These are phyloP conservation scores for Disparrhopalites patrizii DNA, from an alignment of 2,888 invertebrate species.

Conservation along the genomic window DNA sequence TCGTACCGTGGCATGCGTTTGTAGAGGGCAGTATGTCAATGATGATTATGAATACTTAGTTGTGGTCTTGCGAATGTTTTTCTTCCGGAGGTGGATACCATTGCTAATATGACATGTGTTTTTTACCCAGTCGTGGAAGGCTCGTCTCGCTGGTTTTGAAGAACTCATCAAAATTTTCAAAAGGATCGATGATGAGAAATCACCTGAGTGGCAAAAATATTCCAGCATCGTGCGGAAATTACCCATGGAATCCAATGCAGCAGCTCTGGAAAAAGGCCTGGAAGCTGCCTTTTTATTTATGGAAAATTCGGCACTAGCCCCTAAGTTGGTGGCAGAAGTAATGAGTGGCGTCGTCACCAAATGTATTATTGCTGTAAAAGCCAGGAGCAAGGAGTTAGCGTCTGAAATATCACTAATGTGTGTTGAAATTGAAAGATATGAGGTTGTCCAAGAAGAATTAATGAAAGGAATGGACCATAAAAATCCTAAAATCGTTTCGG, in stretches of 20 bases:
- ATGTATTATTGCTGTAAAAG: slow-evolving; percentile 85
- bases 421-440: slow-evolving; percentile 92
- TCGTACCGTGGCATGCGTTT: no score
- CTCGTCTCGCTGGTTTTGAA: slow-evolving; percentile 88
- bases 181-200: slow-evolving; percentile 86
- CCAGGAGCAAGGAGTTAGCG: slow-evolving; percentile 86
- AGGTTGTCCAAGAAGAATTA: slow-evolving; percentile 81
- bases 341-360: slow-evolving; percentile 83
- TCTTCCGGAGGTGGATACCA: no score
- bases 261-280: slow-evolving; percentile 91
- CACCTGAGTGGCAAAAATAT: slow-evolving; percentile 89
- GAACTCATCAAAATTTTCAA: slow-evolving; percentile 85
- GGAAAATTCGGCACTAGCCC: slow-evolving; percentile 82
- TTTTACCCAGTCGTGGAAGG: slow-evolving; percentile 90
- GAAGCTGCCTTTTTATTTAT: slow-evolving; percentile 87
- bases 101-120: no score
- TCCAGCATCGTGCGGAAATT: slow-evolving; percentile 88
- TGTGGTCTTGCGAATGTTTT: no score
- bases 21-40: no score
- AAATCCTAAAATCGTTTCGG: slow-evolving; percentile 90
- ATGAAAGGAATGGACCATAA: slow-evolving; percentile 92
- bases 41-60: no score
- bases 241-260: slow-evolving; percentile 87
- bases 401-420: slow-evolving; percentile 87
- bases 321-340: slow-evolving; percentile 81